Conservation (phyloP, 2,888 invertebrate species). For the Cantharis lateralis region DNA sequence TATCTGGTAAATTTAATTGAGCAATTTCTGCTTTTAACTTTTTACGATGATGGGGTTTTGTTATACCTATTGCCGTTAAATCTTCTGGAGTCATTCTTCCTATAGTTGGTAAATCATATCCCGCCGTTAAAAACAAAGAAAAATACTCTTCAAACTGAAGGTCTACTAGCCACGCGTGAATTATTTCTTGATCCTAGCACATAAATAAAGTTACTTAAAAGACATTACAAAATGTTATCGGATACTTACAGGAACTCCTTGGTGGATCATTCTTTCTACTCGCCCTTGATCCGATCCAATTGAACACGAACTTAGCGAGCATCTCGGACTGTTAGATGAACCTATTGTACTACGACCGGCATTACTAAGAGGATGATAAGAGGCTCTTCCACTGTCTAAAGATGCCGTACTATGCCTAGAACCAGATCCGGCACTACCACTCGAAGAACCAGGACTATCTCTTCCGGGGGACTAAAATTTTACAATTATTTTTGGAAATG, state of each 20-base stretch:
- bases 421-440: constrained; percentile 85
- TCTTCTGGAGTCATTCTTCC: constrained; percentile 99
- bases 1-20: constrained; percentile 90
- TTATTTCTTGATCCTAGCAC: constrained; percentile 86
- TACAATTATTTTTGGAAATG: neutral
- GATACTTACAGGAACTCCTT: constrained; percentile 67
- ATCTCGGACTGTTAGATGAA: constrained; percentile 66
- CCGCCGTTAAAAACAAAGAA: constrained; percentile 89
- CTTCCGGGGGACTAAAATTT: constrained; percentile 81
- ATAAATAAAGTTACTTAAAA: constrained; percentile 1
- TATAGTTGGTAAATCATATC: constrained; percentile 97
- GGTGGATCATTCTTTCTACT: constrained; percentile 75
- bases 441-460: constrained; percentile 88
- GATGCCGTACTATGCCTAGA: constrained; percentile 89
- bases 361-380: constrained; percentile 67
- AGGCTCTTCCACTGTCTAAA: constrained; percentile 90
- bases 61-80: constrained; percentile 86
- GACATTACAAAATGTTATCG: neutral
- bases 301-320: constrained; percentile 77
- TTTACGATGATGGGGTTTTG: constrained; percentile 96
- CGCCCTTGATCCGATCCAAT: constrained; percentile 72
- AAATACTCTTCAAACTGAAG: constrained; percentile 95
- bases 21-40: constrained; percentile 95
- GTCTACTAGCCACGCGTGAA: constrained; percentile 93
- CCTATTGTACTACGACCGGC: constrained; percentile 56